These are phyloP conservation scores for Caerostris darwini DNA, from an alignment of 1,140 invertebrate species.

Conservation along the genomic window DNA sequence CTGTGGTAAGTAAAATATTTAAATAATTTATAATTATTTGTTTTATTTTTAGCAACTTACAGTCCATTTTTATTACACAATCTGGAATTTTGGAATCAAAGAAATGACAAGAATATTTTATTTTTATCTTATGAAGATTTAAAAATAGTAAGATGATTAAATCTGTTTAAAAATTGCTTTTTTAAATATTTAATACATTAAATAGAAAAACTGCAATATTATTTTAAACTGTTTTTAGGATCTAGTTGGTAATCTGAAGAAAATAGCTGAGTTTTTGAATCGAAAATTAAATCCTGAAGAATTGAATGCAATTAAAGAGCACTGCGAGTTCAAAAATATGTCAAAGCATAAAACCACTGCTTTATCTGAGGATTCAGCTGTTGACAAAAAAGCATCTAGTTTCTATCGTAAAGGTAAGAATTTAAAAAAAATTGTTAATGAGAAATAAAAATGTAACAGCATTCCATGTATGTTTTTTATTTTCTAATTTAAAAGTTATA, in stretches of 20 bases:
- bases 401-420: slow-evolving; percentile 68
- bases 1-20: not conserved
- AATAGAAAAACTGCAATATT: not conserved
- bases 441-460: too few species aligned
- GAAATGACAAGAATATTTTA: slow-evolving; percentile 63
- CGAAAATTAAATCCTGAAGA: slow-evolving; percentile 40
- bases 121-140: slow-evolving; percentile 74
- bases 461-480: too few species aligned
- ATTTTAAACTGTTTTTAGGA: slow-evolving; percentile 3
- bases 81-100: slow-evolving; percentile 71
- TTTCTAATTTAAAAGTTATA: too few species aligned
- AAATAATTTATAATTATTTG: not conserved
- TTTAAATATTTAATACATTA: not conserved
- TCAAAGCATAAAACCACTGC: slow-evolving; percentile 2
- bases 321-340: slow-evolving; percentile 70
- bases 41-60: slow-evolving; percentile 64
- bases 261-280: slow-evolving; percentile 56
- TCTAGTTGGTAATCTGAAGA: slow-evolving; percentile 1
- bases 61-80: slow-evolving; percentile 70
- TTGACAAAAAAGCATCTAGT: not conserved
- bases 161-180: not conserved
- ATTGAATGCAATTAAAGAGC: slow-evolving; percentile 24
- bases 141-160: slow-evolving; percentile 3
- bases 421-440: too few species aligned
- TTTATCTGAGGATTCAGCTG: not conserved